phyloP scores from a whole-genome alignment of 1,140 invertebrate species.

The Aplysia californica region DNA sequence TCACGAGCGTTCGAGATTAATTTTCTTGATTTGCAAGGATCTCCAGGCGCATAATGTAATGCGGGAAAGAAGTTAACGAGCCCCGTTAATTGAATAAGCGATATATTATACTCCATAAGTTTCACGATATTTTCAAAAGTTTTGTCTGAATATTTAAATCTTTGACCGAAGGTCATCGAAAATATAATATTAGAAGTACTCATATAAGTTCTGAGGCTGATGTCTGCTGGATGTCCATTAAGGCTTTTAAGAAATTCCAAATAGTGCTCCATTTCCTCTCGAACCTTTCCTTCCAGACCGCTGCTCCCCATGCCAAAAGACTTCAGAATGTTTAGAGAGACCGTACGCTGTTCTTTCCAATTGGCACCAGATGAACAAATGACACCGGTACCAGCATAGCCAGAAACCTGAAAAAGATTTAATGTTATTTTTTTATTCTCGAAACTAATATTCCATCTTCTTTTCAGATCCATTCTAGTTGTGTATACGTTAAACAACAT shows the following conservation, averaged over 20 bases:
- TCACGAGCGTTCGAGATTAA: constrained; percentile 12
- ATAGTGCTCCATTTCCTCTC: constrained; percentile 31
- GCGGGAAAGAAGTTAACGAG: constrained; percentile 32
- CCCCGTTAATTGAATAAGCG: background rate
- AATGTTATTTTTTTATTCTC: too few species aligned
- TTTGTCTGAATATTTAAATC: constrained; percentile 66
- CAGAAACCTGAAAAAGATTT: constrained; percentile 3
- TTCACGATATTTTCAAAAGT: constrained; percentile 23
- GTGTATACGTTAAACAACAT: background rate
- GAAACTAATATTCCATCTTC: background rate
- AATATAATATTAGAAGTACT: constrained; percentile 42
- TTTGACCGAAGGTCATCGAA: constrained; percentile 34
- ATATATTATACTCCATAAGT: constrained; percentile 13
- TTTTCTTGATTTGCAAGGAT: constrained; percentile 30
- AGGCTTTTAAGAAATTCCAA: background rate
- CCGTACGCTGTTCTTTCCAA: constrained; percentile 86
- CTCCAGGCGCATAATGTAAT: constrained; percentile 35
- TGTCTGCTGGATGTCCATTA: constrained; percentile 29
- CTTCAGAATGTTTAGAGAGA: constrained; percentile 78
- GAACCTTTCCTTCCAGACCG: constrained; percentile 77
- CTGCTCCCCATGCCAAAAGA: constrained; percentile 80
- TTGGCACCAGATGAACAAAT: constrained; percentile 76
- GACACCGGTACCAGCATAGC: constrained; percentile 26
- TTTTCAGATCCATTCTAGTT: background rate
- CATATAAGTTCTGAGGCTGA: constrained; percentile 12